Evolutionary conservation across 2,888 invertebrate species (phyloP), one percentile per base, ranked within the genome.

Genomic region (Germaria angustata): DNA sequence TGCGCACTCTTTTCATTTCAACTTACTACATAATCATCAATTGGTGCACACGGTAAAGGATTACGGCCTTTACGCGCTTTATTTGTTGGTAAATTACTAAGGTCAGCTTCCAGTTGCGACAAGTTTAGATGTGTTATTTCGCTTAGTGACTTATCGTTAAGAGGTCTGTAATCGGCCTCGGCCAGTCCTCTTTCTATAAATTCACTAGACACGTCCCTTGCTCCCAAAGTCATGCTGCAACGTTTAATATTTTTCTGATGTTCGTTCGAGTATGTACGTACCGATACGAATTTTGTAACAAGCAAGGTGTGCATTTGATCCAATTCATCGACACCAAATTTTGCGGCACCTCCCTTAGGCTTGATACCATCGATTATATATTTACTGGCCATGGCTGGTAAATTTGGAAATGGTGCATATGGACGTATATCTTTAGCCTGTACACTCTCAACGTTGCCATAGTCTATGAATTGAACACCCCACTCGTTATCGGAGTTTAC

Each of bases 371-470:
- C 86, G 22, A 97, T 91, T 11, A 91, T 86, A 85, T 95, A 94
- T 87, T 92, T 93, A 55, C 93, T 92, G 0, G 94, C 93, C 88
- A 95, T 94, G 13, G 93, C 92, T 0, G 95, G 95, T 73, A 96
- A 92, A 63, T 95, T 92, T 0, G 93, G 92, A 55, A 95, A 92
- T 5, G 94, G 92, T 1, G 95, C 92, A 85, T 93, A 92, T 84
- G 94, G 94, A 20, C 94, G 92, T 65, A 97, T 86, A 68, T 94
- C 92, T 1, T 91, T 88, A 13, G 92, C 91, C 0, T 91, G 85
- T 76, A 95, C 93, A 0, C 90, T 88, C 89, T 97, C 97, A 46
- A 93, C 92, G 87, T 96, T 97, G 0, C 97, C 97, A 87, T 95
- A 97, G 91, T 97, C 97, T 1, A 97, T 93, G 90, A 96, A 96